phyloP scores from a whole-genome alignment of 2,113 vertebrate genomes.

The Alectura lathami region DNA sequence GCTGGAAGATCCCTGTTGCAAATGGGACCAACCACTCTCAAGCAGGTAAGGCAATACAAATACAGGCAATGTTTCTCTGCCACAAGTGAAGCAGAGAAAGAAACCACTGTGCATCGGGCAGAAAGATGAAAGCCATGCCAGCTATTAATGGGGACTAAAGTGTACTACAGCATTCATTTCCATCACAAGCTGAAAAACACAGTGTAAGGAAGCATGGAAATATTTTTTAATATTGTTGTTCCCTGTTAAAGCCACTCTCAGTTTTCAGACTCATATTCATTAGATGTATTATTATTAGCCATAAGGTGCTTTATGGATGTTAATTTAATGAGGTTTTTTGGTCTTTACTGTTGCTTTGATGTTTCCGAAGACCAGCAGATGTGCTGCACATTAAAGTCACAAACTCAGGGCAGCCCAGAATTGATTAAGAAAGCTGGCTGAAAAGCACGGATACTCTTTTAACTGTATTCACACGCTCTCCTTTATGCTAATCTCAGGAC shows the following conservation, averaged over 20 bases:
- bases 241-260: slow-evolving; percentile 35
- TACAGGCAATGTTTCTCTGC: slow-evolving; percentile 65
- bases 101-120: slow-evolving; percentile 45
- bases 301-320: slow-evolving; percentile 76
- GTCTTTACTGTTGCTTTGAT: slow-evolving; percentile 76
- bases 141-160: slow-evolving; percentile 69
- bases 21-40: slow-evolving; percentile 17
- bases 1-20: background rate
- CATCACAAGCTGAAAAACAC: slow-evolving; percentile 36
- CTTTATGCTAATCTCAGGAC: background rate
- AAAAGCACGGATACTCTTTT: slow-evolving; percentile 67
- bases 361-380: slow-evolving; percentile 77
- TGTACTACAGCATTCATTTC: slow-evolving; percentile 64
- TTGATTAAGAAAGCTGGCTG: slow-evolving; percentile 78
- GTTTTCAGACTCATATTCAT: slow-evolving; percentile 74
- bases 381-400: slow-evolving; percentile 62
- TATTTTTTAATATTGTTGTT: slow-evolving; percentile 47
- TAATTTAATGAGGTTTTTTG: slow-evolving; percentile 79
- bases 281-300: slow-evolving; percentile 74
- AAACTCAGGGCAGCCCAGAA: slow-evolving; percentile 65
- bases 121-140: slow-evolving; percentile 77
- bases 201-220: slow-evolving; percentile 49
- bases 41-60: slow-evolving; percentile 78
- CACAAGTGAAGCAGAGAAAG: slow-evolving; percentile 71
- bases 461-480: slow-evolving; percentile 75